Conservation (phyloP, 1,140 invertebrate genomes). For the Hyposmocoma kahamanoa region DNA sequence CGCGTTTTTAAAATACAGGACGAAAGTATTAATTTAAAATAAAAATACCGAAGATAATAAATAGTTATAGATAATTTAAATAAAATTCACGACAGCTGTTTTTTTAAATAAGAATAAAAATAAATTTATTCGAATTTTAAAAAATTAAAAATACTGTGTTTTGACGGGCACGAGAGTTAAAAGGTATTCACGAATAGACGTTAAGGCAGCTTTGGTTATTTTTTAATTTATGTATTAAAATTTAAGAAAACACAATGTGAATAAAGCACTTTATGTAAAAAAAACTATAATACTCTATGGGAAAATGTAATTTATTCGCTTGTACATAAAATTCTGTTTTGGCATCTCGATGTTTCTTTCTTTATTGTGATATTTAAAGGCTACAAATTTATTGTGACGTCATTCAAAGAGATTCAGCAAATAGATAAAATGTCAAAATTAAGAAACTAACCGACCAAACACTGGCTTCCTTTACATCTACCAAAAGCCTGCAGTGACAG, state of each 20-base stretch:
- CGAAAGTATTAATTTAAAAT: slow-evolving; percentile 50
- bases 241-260: slow-evolving; percentile 45
- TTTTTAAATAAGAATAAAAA: slow-evolving; percentile 20
- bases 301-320: slow-evolving; percentile 45
- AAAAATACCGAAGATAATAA: slow-evolving; percentile 60
- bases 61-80: slow-evolving; percentile 41
- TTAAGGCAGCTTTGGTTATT: slow-evolving; percentile 38
- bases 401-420: too few relatives aligned
- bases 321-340: slow-evolving; percentile 45
- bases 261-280: slow-evolving; percentile 61
- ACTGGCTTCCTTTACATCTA: too few relatives aligned
- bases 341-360: slow-evolving; percentile 15
- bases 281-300: slow-evolving; percentile 45
- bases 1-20: slow-evolving; percentile 50
- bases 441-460: too few relatives aligned
- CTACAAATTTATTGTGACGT: too few relatives aligned
- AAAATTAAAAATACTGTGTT: slow-evolving; percentile 17
- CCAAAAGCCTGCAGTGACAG: too few relatives aligned
- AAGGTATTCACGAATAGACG: slow-evolving; percentile 40
- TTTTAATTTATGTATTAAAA: slow-evolving; percentile 32
- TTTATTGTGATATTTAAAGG: slow-evolving; percentile 24
- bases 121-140: background rate
- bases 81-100: slow-evolving; percentile 23
- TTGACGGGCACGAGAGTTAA: slow-evolving; percentile 56
- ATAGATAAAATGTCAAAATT: too few relatives aligned